Evolutionary conservation across 2,797 vertebrate genomes (phyloP), one percentile per base, ranked within the genome.

Genomic region (Rhynchonycteris naso): DNA sequence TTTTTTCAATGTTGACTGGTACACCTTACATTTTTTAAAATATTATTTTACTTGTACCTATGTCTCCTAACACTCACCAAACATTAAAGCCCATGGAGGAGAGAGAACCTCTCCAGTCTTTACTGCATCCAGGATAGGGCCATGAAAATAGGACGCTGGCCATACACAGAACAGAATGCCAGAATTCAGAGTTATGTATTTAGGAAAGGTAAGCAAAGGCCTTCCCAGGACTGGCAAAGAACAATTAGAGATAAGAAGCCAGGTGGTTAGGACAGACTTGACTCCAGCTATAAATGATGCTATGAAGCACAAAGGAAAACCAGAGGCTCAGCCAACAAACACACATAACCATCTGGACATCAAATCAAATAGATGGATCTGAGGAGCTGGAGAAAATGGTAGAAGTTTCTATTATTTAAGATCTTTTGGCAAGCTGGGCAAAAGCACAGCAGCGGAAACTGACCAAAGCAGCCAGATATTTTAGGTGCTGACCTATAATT

Each of bases 211-310:
- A 65, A 84, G 81, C 9, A 47, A 78, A 72, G 28, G 47, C 69
- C 24, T 79, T 58, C 65, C 54, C 30, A 79, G 79, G 33, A 81
- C 4, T 66, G 28, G 43, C 68, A 88, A 66, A 65, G 61, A 56
- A 16, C 84, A 69, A 68, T 61, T 22, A 38, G 43, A 78, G 63
- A 84, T 58, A 95, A 96, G 68, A 88, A 88, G 28, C 21, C n/a
- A 74, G n/a, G 63, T 52, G 26, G 22, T 50, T 14, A 15, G 12
- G 2, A 56, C 35, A 93, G 63, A 54, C 85, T 72, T 66, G 24
- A 13, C 61, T 43, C 65, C 26, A 35, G 63, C 33, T 54, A 54
- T 26, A 82, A 72, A 74, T 16, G n/a, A 22, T 22, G 22, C 56
- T 14, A 6, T 5, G 69, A 91, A 66, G 24, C 38, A 76, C 47